phyloP scores from a whole-genome alignment of 2,888 invertebrate species.

The Apotomis betuletana region DNA sequence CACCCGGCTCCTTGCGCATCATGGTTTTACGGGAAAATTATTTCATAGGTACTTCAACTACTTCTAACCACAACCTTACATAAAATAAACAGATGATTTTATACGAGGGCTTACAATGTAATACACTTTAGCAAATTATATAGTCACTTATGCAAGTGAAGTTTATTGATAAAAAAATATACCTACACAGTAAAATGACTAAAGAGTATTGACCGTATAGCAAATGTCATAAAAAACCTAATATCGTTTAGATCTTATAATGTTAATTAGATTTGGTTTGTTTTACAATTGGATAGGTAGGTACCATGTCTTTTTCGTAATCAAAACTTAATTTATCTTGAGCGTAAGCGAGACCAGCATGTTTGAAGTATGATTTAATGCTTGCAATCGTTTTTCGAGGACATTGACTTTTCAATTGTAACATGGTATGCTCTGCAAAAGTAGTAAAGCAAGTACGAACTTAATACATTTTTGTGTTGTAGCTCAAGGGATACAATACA shows the following conservation, averaged over 20 bases:
- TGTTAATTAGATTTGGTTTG: slow-evolving; percentile 29
- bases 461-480: too few relatives aligned
- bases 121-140: slow-evolving; percentile 4
- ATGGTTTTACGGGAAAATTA: slow-evolving; percentile 54
- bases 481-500: too few relatives aligned
- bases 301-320: slow-evolving; percentile 42
- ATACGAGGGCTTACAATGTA: slow-evolving; percentile 43
- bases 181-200: neutral
- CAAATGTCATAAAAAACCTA: slow-evolving; percentile 1
- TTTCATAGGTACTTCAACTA: slow-evolving; percentile 56
- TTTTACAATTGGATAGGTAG: slow-evolving; percentile 1
- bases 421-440: neutral
- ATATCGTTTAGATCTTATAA: slow-evolving; percentile 21
- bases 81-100: slow-evolving; percentile 17
- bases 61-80: slow-evolving; percentile 51
- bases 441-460: too few relatives aligned
- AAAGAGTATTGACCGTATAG: neutral
- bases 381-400: slow-evolving; percentile 45
- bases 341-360: slow-evolving; percentile 64
- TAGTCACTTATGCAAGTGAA: neutral
- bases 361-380: slow-evolving; percentile 61
- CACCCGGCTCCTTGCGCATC: slow-evolving; percentile 49
- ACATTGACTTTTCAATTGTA: neutral
- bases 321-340: slow-evolving; percentile 64
- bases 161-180: neutral